A percentile compares a stretch with the other conserved stretches of the same genome.
Conservation (phyloP, 2,888 invertebrate genomes). For the Polymixis flavicincta region DNA sequence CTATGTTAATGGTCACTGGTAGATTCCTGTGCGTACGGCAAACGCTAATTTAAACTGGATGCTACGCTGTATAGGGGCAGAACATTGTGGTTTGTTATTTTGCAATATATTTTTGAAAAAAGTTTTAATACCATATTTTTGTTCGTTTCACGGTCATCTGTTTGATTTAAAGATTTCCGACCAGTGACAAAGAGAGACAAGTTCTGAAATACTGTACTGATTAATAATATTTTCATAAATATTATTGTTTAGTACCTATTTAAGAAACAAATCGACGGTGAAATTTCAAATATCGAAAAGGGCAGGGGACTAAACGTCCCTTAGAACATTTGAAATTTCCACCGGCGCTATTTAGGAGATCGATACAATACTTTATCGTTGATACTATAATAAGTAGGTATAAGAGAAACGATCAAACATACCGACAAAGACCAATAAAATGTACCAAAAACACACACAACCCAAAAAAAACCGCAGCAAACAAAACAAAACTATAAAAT, state of each 20-base stretch:
- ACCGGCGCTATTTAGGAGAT: too few species aligned
- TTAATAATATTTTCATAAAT: too few species aligned
- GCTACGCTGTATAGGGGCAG: constrained; percentile 71
- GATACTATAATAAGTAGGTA: not conserved
- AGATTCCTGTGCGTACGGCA: constrained; percentile 78
- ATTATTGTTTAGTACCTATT: too few species aligned
- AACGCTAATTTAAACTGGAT: constrained; percentile 86
- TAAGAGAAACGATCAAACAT: not conserved
- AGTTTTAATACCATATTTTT: not conserved
- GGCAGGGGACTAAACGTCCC: too few species aligned
- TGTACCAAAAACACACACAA: not conserved
- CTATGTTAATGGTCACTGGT: constrained; percentile 82
- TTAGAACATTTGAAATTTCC: too few species aligned
- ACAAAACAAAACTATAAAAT: not conserved
- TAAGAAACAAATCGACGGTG: not conserved
- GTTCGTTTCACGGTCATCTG: not conserved
- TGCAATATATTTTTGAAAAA: not conserved
- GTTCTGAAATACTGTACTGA: too few species aligned
- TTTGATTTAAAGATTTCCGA: not conserved
- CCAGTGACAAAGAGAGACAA: not conserved
- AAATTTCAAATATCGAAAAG: too few species aligned
- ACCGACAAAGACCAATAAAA: not conserved
- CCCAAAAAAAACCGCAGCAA: not conserved
- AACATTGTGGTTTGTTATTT: constrained; percentile 39
- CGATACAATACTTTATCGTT: not conserved